phyloP scores from a whole-genome alignment of 2,797 vertebrate genomes.

The Alosa sapidissima region DNA sequence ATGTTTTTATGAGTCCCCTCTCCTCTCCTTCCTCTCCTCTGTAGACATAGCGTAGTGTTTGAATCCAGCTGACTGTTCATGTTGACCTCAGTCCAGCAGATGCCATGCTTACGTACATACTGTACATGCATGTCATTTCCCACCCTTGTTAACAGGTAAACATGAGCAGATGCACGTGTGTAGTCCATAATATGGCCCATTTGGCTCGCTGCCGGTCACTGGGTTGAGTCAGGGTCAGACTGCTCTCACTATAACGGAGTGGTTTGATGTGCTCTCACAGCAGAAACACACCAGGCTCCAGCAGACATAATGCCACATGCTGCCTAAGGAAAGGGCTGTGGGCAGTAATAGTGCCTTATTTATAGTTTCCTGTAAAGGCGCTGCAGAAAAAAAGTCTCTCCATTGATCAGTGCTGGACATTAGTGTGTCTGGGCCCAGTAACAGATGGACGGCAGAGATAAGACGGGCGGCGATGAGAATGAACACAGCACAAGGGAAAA shows the following conservation, averaged over 20 bases:
- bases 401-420: background rate
- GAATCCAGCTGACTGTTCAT: too few species aligned
- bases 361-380: background rate
- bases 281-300: background rate
- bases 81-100: background rate
- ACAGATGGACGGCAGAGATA: background rate
- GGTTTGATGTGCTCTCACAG: background rate
- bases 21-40: too few species aligned
- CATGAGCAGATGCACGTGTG: too few species aligned
- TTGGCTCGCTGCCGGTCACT: background rate
- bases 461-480: background rate
- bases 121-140: background rate
- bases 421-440: background rate
- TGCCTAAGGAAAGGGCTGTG: background rate
- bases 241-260: background rate
- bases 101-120: background rate
- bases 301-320: background rate
- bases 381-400: background rate
- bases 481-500: background rate
- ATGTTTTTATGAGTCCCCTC: background rate
- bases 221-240: background rate
- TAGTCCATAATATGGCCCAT: too few species aligned
- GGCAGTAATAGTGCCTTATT: background rate
- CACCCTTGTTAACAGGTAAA: too few species aligned
- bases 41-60: too few species aligned